phyloP scores from a whole-genome alignment of 2,888 invertebrate species.

The Leistus spinibarbis region DNA sequence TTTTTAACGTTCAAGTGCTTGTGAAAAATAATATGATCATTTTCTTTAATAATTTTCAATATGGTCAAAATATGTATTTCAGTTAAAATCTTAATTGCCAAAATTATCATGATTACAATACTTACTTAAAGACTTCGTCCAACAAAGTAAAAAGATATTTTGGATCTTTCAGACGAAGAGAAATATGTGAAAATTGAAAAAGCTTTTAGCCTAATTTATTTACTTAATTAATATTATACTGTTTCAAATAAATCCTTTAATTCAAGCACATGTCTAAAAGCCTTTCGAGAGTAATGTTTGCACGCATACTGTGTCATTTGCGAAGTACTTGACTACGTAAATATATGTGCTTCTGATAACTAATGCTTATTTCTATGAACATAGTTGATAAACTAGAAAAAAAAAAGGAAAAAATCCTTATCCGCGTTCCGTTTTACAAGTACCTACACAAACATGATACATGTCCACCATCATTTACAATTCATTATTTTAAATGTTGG shows the following conservation, averaged over 20 bases:
- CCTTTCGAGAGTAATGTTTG: slow-evolving; percentile 32
- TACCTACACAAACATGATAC: neutral
- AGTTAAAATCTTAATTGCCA: too few relatives aligned
- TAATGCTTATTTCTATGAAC: neutral
- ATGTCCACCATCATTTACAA: too few relatives aligned
- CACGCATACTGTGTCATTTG: slow-evolving; percentile 16
- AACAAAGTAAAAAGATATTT: neutral
- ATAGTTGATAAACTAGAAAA: neutral
- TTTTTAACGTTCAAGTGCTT: too few relatives aligned
- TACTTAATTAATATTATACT: slow-evolving; percentile 18
- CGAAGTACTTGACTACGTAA: slow-evolving; percentile 22
- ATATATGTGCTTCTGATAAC: slow-evolving; percentile 3
- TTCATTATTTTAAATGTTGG: too few relatives aligned
- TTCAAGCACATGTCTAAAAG: slow-evolving; percentile 22
- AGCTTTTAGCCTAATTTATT: slow-evolving; percentile 23
- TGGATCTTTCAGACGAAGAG: neutral
- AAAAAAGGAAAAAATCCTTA: neutral
- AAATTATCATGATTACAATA: too few relatives aligned
- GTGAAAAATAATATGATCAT: too few relatives aligned
- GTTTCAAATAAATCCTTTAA: slow-evolving; percentile 28
- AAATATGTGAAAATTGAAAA: slow-evolving; percentile 1
- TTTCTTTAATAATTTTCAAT: too few relatives aligned
- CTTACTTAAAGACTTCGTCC: neutral
- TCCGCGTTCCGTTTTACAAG: neutral
- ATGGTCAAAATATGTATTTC: too few relatives aligned